Evolutionary conservation across 2,888 invertebrate species (phyloP).

Genomic region (Ectemnius continuus): DNA sequence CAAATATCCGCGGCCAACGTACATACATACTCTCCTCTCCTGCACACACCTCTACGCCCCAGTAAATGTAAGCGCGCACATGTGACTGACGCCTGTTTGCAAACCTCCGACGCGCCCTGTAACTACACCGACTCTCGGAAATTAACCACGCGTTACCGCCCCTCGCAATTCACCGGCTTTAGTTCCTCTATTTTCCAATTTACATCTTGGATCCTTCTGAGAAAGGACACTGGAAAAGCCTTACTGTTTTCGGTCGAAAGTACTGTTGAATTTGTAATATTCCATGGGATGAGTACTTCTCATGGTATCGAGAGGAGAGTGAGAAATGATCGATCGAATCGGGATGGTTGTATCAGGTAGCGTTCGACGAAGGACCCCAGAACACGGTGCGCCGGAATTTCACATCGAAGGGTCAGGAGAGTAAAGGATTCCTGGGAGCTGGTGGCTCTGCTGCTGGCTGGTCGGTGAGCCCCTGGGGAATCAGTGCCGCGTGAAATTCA

Average conservation of each 20-base stretch:
- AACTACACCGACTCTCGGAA: neutral
- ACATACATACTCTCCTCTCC: slow-evolving; percentile 46
- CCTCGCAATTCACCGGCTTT: too few species aligned
- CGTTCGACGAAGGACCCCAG: neutral
- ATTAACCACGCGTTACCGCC: too few species aligned
- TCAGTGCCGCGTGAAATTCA: slow-evolving; percentile 74
- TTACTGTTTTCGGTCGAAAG: too few species aligned
- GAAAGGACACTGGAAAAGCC: too few species aligned
- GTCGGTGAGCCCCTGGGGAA: slow-evolving; percentile 20
- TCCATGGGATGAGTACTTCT: too few species aligned
- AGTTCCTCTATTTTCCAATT: too few species aligned
- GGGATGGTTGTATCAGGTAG: slow-evolving; percentile 1
- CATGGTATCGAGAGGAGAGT: neutral
- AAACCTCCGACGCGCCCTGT: slow-evolving; percentile 31
- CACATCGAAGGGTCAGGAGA: neutral
- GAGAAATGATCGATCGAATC: slow-evolving; percentile 4
- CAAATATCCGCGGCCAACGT: slow-evolving; percentile 38
- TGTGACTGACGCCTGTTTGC: slow-evolving; percentile 60
- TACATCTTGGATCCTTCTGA: too few species aligned
- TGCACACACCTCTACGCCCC: slow-evolving; percentile 38
- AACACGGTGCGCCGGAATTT: slow-evolving; percentile 27
- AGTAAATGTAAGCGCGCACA: slow-evolving; percentile 40
- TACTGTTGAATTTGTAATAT: too few species aligned
- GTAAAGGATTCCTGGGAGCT: slow-evolving; percentile 36
- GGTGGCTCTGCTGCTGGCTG: slow-evolving; percentile 11